Percentiles rank a stretch among this genome's conserved stretches.
phyloP scores from a whole-genome alignment of 37 sponge, comb jelly and placozoan genomes.

The Crambe crambe region DNA sequence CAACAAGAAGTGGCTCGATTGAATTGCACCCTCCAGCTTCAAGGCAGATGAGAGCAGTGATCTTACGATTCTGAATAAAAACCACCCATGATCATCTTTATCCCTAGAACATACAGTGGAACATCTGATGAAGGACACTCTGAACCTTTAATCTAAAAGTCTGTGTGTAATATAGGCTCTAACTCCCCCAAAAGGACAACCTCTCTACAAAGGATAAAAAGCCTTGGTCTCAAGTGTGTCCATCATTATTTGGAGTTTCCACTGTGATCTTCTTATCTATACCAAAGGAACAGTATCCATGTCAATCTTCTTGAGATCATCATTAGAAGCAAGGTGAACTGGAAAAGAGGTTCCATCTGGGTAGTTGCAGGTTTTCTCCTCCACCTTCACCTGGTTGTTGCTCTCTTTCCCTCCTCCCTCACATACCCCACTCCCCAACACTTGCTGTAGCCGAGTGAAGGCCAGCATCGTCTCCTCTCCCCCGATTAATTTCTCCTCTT shows the following conservation, averaged over 20 bases:
- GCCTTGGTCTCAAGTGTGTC: too few species aligned
- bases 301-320: conserved; percentile 25
- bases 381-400: conserved; percentile 22
- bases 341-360: conserved; percentile 11
- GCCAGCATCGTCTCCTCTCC: conserved; percentile 54
- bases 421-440: conserved; percentile 63
- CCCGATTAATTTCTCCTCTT: conserved; percentile 65
- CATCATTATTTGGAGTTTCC: too few species aligned
- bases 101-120: too few species aligned
- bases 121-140: too few species aligned
- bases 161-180: too few species aligned
- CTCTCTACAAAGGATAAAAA: too few species aligned
- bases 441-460: conserved; percentile 31
- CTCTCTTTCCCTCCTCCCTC: conserved; percentile 27
- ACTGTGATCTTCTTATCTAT: too few species aligned
- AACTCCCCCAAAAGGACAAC: too few species aligned
- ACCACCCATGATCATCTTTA: too few species aligned
- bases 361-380: conserved; percentile 1
- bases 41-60: conserved; percentile 55
- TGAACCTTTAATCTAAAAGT: too few species aligned
- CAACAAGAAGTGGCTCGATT: conserved; percentile 75
- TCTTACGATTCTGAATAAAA: conserved; percentile 25
- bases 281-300: too few species aligned
- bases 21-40: conserved; percentile 84
- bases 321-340: conserved; percentile 9